Percentiles rank a stretch among this genome's conserved stretches.
phyloP scores from a whole-genome alignment of 2,797 vertebrate genomes.

The Antrozous pallidus region DNA sequence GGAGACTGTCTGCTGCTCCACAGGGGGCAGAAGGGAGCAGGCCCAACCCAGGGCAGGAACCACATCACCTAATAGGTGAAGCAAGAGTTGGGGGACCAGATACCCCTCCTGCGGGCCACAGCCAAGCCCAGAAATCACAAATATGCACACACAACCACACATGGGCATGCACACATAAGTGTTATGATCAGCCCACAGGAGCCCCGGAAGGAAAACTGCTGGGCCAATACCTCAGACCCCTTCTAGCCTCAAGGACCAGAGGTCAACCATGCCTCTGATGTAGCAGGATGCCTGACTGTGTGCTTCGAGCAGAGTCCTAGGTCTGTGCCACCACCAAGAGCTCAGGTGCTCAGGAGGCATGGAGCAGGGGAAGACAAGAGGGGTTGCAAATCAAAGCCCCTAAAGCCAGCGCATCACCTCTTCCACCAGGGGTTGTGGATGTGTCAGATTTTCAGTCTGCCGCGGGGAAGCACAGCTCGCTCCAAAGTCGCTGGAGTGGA shows the following conservation, averaged over 20 bases:
- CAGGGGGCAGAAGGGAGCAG: not conserved
- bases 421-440: not conserved
- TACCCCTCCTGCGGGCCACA: not conserved
- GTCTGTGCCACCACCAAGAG: not conserved
- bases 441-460: not conserved
- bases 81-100: not conserved
- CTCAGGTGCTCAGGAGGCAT: not conserved
- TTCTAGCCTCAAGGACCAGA: not conserved
- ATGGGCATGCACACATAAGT: not conserved
- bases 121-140: not conserved
- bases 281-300: not conserved
- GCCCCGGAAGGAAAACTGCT: not conserved
- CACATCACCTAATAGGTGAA: not conserved
- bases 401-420: not conserved
- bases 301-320: not conserved
- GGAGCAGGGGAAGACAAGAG: not conserved
- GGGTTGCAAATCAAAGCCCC: not conserved
- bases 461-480: not conserved
- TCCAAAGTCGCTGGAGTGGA: not conserved
- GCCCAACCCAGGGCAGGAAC: not conserved
- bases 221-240: not conserved
- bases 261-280: not conserved
- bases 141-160: not conserved
- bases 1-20: not conserved
- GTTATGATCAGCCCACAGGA: not conserved